Evolutionary conservation across 2,888 invertebrate species (phyloP), one percentile per base, ranked within the genome.

Genomic region (Eustalomyia histrio): DNA sequence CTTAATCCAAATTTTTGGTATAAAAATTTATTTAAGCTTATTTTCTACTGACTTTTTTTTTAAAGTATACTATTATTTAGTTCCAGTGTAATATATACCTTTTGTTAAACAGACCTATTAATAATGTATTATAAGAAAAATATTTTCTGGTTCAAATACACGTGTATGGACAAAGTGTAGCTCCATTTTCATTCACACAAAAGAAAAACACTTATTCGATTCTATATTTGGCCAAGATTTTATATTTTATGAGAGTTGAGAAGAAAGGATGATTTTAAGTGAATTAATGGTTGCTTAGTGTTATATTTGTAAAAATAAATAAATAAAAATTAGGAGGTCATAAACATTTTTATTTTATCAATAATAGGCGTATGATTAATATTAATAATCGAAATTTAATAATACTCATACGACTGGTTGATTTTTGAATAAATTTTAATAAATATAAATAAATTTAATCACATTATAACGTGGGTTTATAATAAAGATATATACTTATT

Each of bases 171-270:
- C 3, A 61, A 61, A 74, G 53, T 18, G 8, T 53, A 53, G n/a
- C 65, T 65, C 35, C 58, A 71, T 55, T n/a, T n/a, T 75, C 64
- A 47, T 24, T 21, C 43, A 68, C 43, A 68, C 17, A 16, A 65
- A 18, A 18, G 43, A 68, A 73, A 24, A 43, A 29, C 18, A 63
- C 35, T 55, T 50, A 35, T 63, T 68, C 43, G 69, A 50, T 68
- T 69, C 57, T 18, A 55, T 18, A 18, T 57, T 60, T 68, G 39
- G 39, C 18, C n/a, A 47, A 14, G n/a, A n/a, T 39, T 39, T 39
- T 7, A 39, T 39, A 39, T 39, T 39, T 4, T 29, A 6, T 29
- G 39, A 39, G 39, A 39, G 29, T 2, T 24, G 5, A 5, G 29
- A 29, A 29, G 29, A 7, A 29, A 29, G 12, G 39, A 6, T 39